A percentile compares a stretch with the other conserved stretches of the same genome.
These are phyloP conservation scores for Plotosus lineatus DNA, from an alignment of 2,113 vertebrate genomes.

Conservation along the genomic window DNA sequence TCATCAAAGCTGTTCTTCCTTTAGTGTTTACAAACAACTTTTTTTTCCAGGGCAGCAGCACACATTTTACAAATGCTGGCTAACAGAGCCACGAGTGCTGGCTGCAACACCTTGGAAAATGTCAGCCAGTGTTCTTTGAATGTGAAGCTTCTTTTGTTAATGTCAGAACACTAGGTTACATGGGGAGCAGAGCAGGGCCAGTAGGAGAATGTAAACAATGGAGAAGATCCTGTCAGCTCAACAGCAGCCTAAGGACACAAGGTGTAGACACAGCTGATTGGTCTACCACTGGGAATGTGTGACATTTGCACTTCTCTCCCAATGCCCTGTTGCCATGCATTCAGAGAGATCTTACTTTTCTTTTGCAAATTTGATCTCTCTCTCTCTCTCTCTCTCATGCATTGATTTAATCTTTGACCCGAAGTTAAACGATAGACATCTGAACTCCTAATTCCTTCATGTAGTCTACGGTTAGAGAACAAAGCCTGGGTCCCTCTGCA, in stretches of 20 bases:
- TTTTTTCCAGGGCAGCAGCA: constrained; percentile 20
- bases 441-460: constrained; percentile 33
- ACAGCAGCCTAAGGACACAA: constrained; percentile 11
- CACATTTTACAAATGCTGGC: constrained; percentile 21
- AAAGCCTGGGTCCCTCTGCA: constrained; percentile 33
- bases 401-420: constrained; percentile 44
- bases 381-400: neutral
- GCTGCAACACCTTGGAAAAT: constrained; percentile 8
- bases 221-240: constrained; percentile 6
- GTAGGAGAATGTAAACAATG: constrained; percentile 34
- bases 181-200: constrained; percentile 21
- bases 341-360: constrained; percentile 12
- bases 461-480: constrained; percentile 34
- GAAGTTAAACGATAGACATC: constrained; percentile 45
- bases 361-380: constrained; percentile 19
- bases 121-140: neutral
- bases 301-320: constrained; percentile 35
- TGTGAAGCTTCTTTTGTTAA: constrained; percentile 16
- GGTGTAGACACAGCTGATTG: constrained; percentile 13
- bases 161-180: constrained; percentile 32
- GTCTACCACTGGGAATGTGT: neutral
- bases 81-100: constrained; percentile 16
- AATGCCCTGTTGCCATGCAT: constrained; percentile 24
- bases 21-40: neutral
- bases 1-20: neutral